Percentiles rank a stretch among this genome's conserved stretches.
Conservation (phyloP, 2,113 vertebrate species). For the Sorex fumeus region DNA sequence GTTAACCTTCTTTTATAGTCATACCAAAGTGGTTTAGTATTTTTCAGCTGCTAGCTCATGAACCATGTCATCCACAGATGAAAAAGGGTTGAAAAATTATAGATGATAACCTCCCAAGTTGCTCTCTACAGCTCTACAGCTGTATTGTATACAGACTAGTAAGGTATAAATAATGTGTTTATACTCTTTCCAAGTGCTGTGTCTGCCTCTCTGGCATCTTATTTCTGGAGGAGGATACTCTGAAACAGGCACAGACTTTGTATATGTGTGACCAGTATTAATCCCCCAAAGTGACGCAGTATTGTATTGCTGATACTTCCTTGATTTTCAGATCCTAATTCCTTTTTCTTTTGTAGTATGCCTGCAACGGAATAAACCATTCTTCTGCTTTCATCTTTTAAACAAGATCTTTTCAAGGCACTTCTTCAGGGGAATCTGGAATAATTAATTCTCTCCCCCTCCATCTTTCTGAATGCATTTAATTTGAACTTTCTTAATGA, state of each 20-base stretch:
- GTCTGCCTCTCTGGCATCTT: not conserved
- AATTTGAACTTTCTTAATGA: conserved; percentile 84
- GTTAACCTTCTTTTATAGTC: not conserved
- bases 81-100: too few species aligned
- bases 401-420: conserved; percentile 73
- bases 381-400: conserved; percentile 72
- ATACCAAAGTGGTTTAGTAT: not conserved
- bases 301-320: not conserved
- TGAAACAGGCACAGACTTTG: not conserved
- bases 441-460: conserved; percentile 77
- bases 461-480: conserved; percentile 75
- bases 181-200: not conserved
- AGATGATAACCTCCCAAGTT: not conserved
- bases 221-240: not conserved
- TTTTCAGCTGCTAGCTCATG: too few species aligned
- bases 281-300: not conserved
- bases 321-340: conserved; percentile 58
- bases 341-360: conserved; percentile 42
- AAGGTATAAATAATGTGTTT: not conserved
- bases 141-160: not conserved
- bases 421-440: conserved; percentile 75
- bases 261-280: too few species aligned
- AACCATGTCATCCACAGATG: too few species aligned
- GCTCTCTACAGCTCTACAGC: not conserved
- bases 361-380: conserved; percentile 65